Base-by-base conservation (phyloP, 1,140 invertebrate species). In the Drosophila pseudoobscura region DNA sequence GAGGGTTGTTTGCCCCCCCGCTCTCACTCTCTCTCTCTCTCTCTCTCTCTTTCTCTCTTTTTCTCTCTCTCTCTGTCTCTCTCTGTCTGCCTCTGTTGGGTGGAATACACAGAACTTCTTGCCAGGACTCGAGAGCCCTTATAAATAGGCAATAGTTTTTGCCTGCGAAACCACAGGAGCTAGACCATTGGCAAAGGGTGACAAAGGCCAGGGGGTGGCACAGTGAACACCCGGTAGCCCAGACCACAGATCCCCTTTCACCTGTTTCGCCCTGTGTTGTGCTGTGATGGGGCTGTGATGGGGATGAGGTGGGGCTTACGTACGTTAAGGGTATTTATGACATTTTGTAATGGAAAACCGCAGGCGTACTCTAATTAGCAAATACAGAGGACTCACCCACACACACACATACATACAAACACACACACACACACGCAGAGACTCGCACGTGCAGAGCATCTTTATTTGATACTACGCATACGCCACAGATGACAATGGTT, bases 91-190 rank as follows among this genome's bases (percentile, higher is more conserved):
- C 24, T 26, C 24, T 39, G 24, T 11, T 17, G 22, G 22, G n/a
- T 31, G 26, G 17, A 41, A 17, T 39, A 39, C 26, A 13, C 35
- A 57, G 35, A 13, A 4, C 35, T 45, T 69, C 69, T 70, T 64
- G 69, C 64, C 65, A 50, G 64, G 8, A 50, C 6, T 3, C 50
- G 51, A 35, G 20, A 11, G 24, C 45, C 63, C 66, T 31, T 20
- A 57, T 71, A 71, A 71, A 60, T 71, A 71, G 68, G 65, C 49
- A 45, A 71, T 71, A 71, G 65, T 71, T 71, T 71, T 71, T 70
- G 65, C 31, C 24, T 43, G 8, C n/a, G 2, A 8, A 17, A 29
- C 68, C 65, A 31, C 68, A 70, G 46, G 13, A 59, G 64, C 68
- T 64, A 70, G 53, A 71, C 50, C 31, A 49, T 49, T 47, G 63